Conservation (phyloP, 2,888 invertebrate genomes). For the Smittia aterrima region DNA sequence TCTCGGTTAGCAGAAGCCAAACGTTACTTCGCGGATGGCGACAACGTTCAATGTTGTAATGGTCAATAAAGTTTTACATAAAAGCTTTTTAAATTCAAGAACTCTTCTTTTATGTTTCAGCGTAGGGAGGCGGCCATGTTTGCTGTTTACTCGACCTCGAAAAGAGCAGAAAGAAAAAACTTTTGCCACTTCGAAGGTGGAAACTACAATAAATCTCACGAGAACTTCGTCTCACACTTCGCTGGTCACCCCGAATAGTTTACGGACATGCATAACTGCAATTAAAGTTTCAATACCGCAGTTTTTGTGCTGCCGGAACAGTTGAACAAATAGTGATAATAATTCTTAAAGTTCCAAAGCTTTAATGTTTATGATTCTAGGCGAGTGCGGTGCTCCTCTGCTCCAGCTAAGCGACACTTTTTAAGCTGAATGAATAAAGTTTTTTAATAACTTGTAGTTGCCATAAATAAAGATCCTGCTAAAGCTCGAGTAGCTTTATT, state of each 20-base stretch:
- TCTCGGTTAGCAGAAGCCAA: too few relatives aligned
- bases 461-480: not conserved
- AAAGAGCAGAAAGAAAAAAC: not conserved
- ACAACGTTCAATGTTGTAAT: not conserved
- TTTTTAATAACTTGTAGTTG: not conserved
- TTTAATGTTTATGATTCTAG: not conserved
- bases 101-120: not conserved
- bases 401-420: not conserved
- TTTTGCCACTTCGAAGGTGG: not conserved
- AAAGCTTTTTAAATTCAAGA: not conserved
- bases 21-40: not conserved
- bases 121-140: not conserved
- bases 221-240: not conserved
- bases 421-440: not conserved
- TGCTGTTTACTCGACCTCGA: not conserved
- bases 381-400: not conserved
- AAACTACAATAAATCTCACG: not conserved
- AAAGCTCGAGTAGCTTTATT: not conserved
- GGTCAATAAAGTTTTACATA: not conserved
- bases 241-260: not conserved
- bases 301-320: not conserved
- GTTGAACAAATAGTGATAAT: slow-evolving; percentile 8
- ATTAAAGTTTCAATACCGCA: slow-evolving; percentile 11
- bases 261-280: not conserved
- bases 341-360: not conserved